These are phyloP conservation scores for Crax fasciolata DNA, from an alignment of 2,797 vertebrate genomes.

Conservation along the genomic window DNA sequence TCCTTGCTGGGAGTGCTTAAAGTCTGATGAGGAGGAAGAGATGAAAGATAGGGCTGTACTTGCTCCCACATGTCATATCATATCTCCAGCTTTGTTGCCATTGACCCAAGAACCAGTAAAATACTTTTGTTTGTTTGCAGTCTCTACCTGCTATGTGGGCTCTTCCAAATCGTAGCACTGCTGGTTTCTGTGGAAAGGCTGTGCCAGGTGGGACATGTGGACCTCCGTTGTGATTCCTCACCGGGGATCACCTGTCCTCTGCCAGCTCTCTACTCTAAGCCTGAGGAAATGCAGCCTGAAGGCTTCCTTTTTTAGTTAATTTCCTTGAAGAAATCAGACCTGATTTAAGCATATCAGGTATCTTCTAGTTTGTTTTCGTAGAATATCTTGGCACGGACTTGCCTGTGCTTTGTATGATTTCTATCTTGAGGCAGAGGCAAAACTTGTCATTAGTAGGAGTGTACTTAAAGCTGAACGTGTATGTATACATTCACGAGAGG, in stretches of 20 bases:
- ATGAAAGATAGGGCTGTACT: slow-evolving; percentile 28
- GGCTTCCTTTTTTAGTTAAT: background rate
- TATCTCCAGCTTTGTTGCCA: slow-evolving; percentile 1
- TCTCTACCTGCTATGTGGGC: background rate
- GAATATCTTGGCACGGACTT: background rate
- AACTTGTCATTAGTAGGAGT: background rate
- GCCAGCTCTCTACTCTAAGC: background rate
- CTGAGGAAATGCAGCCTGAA: background rate
- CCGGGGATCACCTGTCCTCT: background rate
- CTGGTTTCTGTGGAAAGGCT: background rate
- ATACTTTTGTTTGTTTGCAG: background rate
- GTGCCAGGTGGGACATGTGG: accelerated
- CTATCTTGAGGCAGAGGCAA: background rate
- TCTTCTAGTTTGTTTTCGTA: slow-evolving; percentile 11
- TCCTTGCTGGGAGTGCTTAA: background rate
- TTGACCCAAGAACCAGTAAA: slow-evolving; percentile 18
- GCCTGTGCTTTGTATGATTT: background rate
- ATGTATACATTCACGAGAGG: background rate
- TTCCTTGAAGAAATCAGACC: slow-evolving; percentile 11
- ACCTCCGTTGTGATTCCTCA: background rate
- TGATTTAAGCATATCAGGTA: background rate
- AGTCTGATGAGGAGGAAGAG: slow-evolving; percentile 16
- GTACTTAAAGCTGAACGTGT: background rate
- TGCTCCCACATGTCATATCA: background rate
- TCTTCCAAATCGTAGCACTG: accelerated